These are phyloP conservation scores for Pseudococcus longispinus DNA, from an alignment of 2,888 invertebrate species.

Conservation along the genomic window DNA sequence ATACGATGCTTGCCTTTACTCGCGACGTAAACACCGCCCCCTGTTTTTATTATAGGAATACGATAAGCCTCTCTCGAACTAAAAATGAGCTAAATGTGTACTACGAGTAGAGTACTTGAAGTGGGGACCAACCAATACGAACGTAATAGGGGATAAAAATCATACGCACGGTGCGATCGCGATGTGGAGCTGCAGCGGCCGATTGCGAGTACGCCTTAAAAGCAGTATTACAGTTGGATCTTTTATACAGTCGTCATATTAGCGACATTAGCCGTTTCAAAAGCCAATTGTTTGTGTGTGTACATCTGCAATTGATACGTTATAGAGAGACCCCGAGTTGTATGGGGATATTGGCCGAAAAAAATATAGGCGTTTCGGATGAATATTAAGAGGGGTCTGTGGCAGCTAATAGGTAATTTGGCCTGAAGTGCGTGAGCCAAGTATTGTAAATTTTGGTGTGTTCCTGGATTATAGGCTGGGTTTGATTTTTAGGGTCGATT, in stretches of 20 bases:
- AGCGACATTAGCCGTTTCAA: conserved; percentile 32
- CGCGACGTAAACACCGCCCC: conserved; percentile 48
- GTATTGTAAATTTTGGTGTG: not conserved
- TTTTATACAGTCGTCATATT: conserved; percentile 43
- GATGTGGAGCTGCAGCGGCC: too few species aligned
- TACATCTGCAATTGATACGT: conserved; percentile 55
- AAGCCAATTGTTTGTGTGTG: conserved; percentile 32
- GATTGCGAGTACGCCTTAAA: conserved; percentile 40
- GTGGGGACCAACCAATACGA: conserved; percentile 28
- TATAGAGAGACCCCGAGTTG: conserved; percentile 23
- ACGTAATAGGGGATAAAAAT: conserved; percentile 9
- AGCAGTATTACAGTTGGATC: conserved; percentile 19
- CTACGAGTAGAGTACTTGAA: conserved; percentile 4
- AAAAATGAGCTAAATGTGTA: conserved; percentile 31
- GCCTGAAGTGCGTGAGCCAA: not conserved
- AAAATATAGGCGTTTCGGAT: conserved; percentile 35
- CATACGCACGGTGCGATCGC: not conserved
- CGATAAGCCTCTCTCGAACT: conserved; percentile 39
- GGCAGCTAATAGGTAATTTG: not conserved
- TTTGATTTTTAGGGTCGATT: not conserved
- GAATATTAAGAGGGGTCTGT: not conserved
- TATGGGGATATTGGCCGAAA: not conserved
- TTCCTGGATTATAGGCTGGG: not conserved
- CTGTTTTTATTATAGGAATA: conserved; percentile 36
- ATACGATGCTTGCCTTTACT: not conserved